Evolutionary conservation across 2,113 vertebrate genomes (phyloP).

Genomic region (Neolamprologus ventralis): DNA sequence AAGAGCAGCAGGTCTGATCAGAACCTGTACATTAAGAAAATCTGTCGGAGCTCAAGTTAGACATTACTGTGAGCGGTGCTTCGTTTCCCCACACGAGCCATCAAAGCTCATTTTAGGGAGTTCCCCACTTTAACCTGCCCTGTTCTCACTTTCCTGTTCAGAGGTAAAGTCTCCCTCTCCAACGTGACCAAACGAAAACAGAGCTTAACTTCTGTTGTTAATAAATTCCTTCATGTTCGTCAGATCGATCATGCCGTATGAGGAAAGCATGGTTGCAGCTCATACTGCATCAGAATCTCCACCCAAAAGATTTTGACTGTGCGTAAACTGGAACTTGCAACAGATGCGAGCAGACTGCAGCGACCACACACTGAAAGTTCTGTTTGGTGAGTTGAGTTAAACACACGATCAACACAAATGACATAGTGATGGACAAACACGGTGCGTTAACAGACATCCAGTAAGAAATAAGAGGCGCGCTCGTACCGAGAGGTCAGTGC

Average conservation of each 20-base stretch:
- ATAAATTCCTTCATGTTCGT: neutral
- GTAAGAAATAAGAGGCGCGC: neutral
- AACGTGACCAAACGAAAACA: neutral
- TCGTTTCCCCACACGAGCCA: neutral
- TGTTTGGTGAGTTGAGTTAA: neutral
- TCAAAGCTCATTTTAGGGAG: fast-evolving
- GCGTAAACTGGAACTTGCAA: neutral
- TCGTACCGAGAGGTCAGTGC: constrained; percentile 69
- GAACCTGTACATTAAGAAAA: fast-evolving
- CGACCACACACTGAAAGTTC: fast-evolving
- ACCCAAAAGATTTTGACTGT: neutral
- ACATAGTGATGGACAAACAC: neutral
- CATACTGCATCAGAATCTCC: neutral
- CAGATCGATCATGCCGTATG: fast-evolving
- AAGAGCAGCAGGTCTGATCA: neutral
- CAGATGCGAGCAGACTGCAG: neutral
- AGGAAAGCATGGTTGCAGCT: neutral
- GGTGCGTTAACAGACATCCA: neutral
- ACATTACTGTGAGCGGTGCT: neutral
- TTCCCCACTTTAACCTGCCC: fast-evolving
- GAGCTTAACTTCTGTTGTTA: fast-evolving
- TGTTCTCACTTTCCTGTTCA: neutral
- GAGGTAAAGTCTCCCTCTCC: neutral
- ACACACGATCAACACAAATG: fast-evolving
- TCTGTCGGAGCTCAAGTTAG: neutral